Evolutionary conservation across 2,113 vertebrate genomes (phyloP), one percentile per base, ranked within the genome.

Genomic region (Epinephelus cyanopodus): DNA sequence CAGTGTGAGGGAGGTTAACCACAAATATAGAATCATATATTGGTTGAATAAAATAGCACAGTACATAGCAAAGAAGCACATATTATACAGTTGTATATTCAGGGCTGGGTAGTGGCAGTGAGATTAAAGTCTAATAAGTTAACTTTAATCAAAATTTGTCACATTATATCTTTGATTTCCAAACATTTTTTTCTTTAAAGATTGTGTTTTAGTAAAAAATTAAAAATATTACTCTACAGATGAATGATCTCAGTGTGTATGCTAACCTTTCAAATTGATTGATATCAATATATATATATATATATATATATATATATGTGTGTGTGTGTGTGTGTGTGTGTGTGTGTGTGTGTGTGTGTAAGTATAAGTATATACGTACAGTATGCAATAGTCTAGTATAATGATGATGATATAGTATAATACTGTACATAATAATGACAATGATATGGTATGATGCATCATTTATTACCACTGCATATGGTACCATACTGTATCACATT

Each of bases 11-110:
- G 14, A 8, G 15, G 29, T 5, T n/a, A 33, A 17, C 12, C 18
- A n/a, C 17, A n/a, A 7, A 64, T 48, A 48, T 15, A 58, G 15
- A 64, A 82, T 64, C 50, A 50, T 42, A 15, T 62, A 56, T 58
- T 33, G 23, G 18, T 42, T 17, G 14, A 54, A 68, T 56, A n/a
- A 37, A 66, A 50, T 37, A 19, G 2, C 11, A 37, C 18, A 10
- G 11, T 47, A n/a, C 27, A 21, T 23, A 19, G 3, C 2, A 1
- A 45, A 65, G 3, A 19, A 23, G 13, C 13, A 67, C 19, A 21
- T 14, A 70, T 27, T 10, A 6, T 39, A 0, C 5, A 25, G 45
- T 62, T 5, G 1, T 21, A 27, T 15, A 21, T 19, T 25, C 17
- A 47, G 0, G 17, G 17, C 50, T 48, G 21, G 21, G 12, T 52